These are phyloP conservation scores for Rousettus madagascariensis DNA, from an alignment of 2,797 vertebrate species.

Conservation along the genomic window DNA sequence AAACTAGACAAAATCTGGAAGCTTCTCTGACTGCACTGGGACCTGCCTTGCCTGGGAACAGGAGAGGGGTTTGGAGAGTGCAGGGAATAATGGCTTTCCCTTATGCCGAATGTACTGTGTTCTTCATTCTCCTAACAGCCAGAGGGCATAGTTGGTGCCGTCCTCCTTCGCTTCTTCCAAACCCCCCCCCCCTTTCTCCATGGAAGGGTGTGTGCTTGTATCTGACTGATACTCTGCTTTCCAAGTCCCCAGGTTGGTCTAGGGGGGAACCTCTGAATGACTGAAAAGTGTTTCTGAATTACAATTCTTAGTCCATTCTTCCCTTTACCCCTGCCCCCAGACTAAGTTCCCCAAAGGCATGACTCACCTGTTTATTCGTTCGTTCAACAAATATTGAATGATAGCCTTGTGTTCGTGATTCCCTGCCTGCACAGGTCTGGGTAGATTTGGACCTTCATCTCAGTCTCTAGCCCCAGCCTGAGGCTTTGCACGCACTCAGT, in stretches of 20 bases:
- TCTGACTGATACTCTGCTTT: neutral
- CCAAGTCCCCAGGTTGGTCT: neutral
- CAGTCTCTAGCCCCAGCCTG: neutral
- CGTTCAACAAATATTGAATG: neutral
- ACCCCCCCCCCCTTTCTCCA: neutral
- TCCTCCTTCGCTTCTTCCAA: neutral
- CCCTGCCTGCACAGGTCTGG: rapidly evolving
- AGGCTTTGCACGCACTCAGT: neutral
- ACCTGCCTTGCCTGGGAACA: neutral
- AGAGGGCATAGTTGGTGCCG: neutral
- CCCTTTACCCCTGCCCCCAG: neutral
- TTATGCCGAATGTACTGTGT: neutral
- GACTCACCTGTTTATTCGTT: neutral
- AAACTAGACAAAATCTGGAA: neutral
- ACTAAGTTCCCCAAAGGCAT: neutral
- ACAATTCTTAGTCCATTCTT: neutral
- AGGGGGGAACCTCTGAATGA: neutral
- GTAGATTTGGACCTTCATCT: neutral
- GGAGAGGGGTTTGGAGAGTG: neutral
- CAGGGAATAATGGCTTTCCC: neutral
- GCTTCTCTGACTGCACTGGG: neutral
- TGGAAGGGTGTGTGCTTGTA: neutral
- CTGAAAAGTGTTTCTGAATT: neutral
- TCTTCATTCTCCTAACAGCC: neutral
- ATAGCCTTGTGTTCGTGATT: neutral